These are phyloP conservation scores for Acanthurus tractus DNA, from an alignment of 2,797 vertebrate species.

Conservation along the genomic window DNA sequence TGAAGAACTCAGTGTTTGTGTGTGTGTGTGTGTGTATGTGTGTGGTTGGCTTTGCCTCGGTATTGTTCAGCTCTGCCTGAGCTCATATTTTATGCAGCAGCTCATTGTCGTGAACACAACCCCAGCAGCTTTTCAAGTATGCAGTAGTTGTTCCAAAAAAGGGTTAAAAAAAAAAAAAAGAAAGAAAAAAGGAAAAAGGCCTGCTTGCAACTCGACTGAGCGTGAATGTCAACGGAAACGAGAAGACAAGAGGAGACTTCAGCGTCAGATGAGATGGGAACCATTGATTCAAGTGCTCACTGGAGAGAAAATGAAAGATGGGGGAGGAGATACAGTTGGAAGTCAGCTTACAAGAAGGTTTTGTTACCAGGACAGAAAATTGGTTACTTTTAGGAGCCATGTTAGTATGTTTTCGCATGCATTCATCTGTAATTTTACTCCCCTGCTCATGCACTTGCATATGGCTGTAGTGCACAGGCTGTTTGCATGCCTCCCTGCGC, in stretches of 20 bases:
- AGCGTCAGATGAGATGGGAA: conserved; percentile 52
- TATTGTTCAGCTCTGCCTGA: conserved; percentile 55
- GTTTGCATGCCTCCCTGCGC: neutral
- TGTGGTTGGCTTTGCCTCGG: conserved; percentile 35
- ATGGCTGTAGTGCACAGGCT: neutral
- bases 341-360: conserved; percentile 34
- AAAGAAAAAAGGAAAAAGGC: conserved; percentile 1
- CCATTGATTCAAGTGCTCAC: conserved; percentile 51
- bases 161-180: conserved; percentile 1
- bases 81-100: conserved; percentile 61
- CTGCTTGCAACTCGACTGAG: conserved; percentile 57
- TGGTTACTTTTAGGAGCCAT: conserved; percentile 33
- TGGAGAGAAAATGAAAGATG: conserved; percentile 45
- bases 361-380: conserved; percentile 41
- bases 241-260: conserved; percentile 51
- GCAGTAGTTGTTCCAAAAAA: conserved; percentile 63
- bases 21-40: conserved; percentile 15
- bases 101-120: conserved; percentile 55
- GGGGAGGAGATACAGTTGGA: conserved; percentile 20
- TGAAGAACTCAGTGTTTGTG: conserved; percentile 35
- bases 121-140: conserved; percentile 70
- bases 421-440: conserved; percentile 9
- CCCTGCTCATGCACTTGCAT: neutral
- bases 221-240: conserved; percentile 50
- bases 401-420: conserved; percentile 3